Evolutionary conservation across 2,888 invertebrate species (phyloP).

Genomic region (Didymodactylos carnosus): DNA sequence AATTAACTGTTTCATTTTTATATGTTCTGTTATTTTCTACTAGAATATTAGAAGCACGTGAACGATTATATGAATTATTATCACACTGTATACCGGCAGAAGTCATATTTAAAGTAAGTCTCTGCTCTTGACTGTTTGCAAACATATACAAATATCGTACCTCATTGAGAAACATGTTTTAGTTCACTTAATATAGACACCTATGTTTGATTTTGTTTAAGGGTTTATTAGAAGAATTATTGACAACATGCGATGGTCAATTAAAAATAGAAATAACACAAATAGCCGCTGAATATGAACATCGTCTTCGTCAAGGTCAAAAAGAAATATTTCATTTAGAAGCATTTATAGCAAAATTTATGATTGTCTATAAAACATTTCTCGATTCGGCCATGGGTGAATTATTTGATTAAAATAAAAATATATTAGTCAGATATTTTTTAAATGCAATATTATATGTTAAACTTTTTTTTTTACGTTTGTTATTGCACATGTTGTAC

Average conservation of each 20-base stretch:
- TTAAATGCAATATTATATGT: no score
- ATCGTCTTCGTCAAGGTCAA: conserved; percentile 69
- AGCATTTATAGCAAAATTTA: conserved; percentile 85
- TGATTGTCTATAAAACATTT: conserved; percentile 79
- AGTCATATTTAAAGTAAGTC: conserved; percentile 1
- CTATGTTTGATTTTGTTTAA: conserved; percentile 23
- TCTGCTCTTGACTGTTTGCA: no score
- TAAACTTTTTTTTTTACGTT: no score
- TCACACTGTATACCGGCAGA: conserved; percentile 65
- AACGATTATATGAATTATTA: conserved; percentile 71
- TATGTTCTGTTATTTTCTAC: not conserved
- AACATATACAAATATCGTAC: not conserved
- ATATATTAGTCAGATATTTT: no score
- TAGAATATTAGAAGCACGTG: conserved; percentile 47
- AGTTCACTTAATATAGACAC: no score
- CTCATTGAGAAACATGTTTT: no score
- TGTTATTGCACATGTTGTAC: no score
- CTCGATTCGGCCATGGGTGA: no score
- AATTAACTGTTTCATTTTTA: no score
- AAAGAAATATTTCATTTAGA: conserved; percentile 90
- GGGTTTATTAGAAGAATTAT: conserved; percentile 59
- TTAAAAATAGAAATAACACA: conserved; percentile 65
- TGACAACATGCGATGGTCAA: conserved; percentile 68
- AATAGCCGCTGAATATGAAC: conserved; percentile 71
- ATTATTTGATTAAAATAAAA: no score